Evolutionary conservation across 2,888 invertebrate genomes (phyloP).

Genomic region (Rutpela maculata): DNA sequence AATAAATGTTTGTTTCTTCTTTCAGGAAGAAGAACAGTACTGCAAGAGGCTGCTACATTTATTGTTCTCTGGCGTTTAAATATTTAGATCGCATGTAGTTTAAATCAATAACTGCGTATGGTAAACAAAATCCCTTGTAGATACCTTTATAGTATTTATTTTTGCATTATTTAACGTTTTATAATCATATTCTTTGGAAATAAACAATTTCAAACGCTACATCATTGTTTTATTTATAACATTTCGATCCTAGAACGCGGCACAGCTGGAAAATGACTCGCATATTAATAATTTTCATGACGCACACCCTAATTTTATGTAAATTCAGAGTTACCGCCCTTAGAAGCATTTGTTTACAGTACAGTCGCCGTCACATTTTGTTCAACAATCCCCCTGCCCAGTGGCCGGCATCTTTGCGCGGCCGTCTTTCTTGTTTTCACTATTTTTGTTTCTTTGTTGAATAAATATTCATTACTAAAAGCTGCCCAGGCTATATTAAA

Average conservation of each 20-base stretch:
- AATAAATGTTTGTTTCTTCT: conserved; percentile 18
- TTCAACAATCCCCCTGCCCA: conserved; percentile 3
- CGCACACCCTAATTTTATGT: conserved; percentile 66
- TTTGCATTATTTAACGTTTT: conserved; percentile 5
- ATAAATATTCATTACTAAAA: conserved; percentile 45
- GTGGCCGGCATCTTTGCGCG: conserved; percentile 16
- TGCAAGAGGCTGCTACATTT: conserved; percentile 59
- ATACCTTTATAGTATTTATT: background rate
- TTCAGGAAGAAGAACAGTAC: conserved; percentile 61
- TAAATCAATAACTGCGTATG: background rate
- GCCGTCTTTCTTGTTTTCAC: conserved; percentile 26
- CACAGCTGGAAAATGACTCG: background rate
- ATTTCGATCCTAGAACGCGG: background rate
- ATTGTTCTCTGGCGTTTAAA: conserved; percentile 36
- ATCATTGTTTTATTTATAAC: conserved; percentile 27
- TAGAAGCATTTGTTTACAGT: conserved; percentile 66
- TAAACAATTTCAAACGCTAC: background rate
- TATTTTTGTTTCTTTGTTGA: conserved; percentile 44
- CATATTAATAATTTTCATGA: conserved; percentile 50
- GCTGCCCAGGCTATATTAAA: conserved; percentile 50
- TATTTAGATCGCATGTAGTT: background rate
- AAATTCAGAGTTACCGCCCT: conserved; percentile 65
- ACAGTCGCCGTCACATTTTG: conserved; percentile 56
- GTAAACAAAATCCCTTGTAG: background rate
- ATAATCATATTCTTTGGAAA: background rate